Evolutionary conservation across 2,888 invertebrate species (phyloP).

Genomic region (Monopis laevigella): DNA sequence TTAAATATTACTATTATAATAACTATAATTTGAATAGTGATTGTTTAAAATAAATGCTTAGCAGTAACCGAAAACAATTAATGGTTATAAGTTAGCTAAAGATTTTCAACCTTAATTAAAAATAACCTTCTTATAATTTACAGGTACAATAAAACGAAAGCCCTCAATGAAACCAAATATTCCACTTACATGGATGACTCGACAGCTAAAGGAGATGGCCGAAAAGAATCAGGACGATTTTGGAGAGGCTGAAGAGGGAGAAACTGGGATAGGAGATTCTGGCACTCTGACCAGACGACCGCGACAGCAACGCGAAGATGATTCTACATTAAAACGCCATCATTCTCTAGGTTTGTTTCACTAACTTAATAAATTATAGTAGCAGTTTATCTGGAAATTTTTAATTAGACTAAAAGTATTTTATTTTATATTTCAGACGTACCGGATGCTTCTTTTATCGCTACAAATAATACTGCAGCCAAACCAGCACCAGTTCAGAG

Average conservation of each 20-base stretch:
- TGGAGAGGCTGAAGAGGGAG: conserved; percentile 27
- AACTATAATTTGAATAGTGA: too few relatives aligned
- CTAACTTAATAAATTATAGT: too few relatives aligned
- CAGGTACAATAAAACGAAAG: conserved; percentile 89
- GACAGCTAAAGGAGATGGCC: conserved; percentile 88
- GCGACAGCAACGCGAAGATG: conserved; percentile 38
- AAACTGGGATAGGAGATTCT: conserved; percentile 25
- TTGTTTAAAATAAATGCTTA: too few relatives aligned
- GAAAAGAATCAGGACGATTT: conserved; percentile 63
- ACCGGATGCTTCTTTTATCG: background rate
- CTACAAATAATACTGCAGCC: background rate
- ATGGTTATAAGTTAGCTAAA: too few relatives aligned
- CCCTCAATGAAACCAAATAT: conserved; percentile 93
- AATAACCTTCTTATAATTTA: conserved; percentile 13
- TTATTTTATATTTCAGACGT: conserved; percentile 27
- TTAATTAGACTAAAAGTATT: too few relatives aligned
- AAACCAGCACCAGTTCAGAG: background rate
- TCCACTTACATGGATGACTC: conserved; percentile 88
- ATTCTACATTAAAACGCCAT: conserved; percentile 50
- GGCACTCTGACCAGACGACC: conserved; percentile 69
- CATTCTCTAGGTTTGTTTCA: conserved; percentile 32
- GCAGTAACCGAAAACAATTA: too few relatives aligned
- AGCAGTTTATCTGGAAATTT: too few relatives aligned
- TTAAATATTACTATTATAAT: too few relatives aligned
- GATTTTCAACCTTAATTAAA: too few relatives aligned